phyloP scores from a whole-genome alignment of 2,113 vertebrate genomes.

The Heloderma charlesbogerti region DNA sequence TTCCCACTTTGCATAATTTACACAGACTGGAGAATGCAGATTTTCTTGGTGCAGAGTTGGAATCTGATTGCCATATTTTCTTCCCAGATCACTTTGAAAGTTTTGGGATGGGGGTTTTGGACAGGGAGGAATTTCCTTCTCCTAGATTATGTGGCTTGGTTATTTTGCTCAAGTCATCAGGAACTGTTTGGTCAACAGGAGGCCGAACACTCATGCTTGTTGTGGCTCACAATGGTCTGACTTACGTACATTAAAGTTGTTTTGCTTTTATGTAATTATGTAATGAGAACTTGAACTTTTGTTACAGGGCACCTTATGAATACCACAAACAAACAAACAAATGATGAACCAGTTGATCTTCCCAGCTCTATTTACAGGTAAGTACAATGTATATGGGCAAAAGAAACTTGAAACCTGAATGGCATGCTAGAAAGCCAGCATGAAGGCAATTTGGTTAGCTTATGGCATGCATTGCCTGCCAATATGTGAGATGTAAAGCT shows the following conservation, averaged over 20 bases:
- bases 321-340: background rate
- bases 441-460: background rate
- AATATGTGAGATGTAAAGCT: background rate
- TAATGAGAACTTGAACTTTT: background rate
- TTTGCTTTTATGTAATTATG: background rate
- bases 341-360: rapidly evolving
- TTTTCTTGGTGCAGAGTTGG: no score
- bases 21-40: background rate
- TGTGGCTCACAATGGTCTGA: background rate
- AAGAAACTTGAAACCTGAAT: background rate
- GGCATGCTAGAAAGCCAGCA: background rate
- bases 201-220: background rate
- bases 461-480: background rate
- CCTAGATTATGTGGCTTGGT: background rate
- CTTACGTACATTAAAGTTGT: background rate
- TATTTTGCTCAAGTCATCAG: background rate
- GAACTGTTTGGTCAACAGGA: background rate
- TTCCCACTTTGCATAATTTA: background rate
- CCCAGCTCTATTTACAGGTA: background rate
- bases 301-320: background rate
- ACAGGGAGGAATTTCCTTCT: background rate
- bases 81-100: background rate
- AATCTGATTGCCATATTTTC: background rate
- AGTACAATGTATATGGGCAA: background rate
- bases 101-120: background rate